phyloP scores from a whole-genome alignment of 2,888 invertebrate genomes.

The Leucoma salicis region DNA sequence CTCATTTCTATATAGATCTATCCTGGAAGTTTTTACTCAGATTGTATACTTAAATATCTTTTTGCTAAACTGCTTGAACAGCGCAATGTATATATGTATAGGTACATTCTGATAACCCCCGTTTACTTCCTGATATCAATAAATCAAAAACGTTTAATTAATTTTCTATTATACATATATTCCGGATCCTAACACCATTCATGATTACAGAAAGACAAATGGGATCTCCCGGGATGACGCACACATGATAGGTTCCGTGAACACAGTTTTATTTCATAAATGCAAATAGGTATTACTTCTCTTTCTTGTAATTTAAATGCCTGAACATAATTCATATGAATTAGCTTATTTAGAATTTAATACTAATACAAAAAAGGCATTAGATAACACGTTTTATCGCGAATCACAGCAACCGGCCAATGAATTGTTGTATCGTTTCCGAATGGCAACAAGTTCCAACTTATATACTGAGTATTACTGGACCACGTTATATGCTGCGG shows the following conservation, averaged over 20 bases:
- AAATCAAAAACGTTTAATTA: not conserved
- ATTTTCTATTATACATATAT: too few species aligned
- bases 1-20: not conserved
- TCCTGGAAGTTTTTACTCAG: not conserved
- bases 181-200: not conserved
- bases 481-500: conserved; percentile 16
- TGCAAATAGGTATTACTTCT: too few species aligned
- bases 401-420: conserved; percentile 9
- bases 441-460: conserved; percentile 10
- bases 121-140: not conserved
- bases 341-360: not conserved
- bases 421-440: conserved; percentile 14
- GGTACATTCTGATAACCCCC: too few species aligned
- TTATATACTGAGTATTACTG: conserved; percentile 8
- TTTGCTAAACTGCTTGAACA: not conserved
- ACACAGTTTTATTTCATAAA: too few species aligned
- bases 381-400: conserved; percentile 17
- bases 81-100: too few species aligned
- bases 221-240: too few species aligned
- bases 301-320: too few species aligned
- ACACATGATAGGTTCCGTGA: too few species aligned
- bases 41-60: too few species aligned
- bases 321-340: too few species aligned
- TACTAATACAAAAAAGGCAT: not conserved
- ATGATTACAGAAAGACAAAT: too few species aligned